phyloP scores from a whole-genome alignment of 2,797 vertebrate species.

The Rhodeus uyekii region DNA sequence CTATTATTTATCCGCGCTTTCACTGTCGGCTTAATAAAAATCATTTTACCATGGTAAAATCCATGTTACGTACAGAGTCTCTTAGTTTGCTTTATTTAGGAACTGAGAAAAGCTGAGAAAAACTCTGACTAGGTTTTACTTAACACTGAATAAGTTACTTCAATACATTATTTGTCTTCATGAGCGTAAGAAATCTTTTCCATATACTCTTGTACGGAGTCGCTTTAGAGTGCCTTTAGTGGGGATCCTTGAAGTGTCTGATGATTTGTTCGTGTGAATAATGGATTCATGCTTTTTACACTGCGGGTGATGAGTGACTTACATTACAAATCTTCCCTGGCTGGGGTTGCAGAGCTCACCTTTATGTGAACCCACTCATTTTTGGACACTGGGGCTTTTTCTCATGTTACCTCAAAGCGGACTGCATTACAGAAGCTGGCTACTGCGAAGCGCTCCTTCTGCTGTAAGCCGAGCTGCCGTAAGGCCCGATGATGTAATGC shows the following conservation, averaged over 20 bases:
- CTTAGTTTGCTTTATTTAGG: not conserved
- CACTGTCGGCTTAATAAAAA: not conserved
- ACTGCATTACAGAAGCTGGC: constrained; percentile 44
- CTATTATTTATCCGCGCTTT: not conserved
- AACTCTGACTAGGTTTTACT: constrained; percentile 11
- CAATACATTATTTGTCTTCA: constrained; percentile 10
- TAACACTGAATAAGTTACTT: constrained; percentile 23
- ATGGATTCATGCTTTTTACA: constrained; percentile 50
- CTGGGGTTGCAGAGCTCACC: constrained; percentile 53
- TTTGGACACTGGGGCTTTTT: constrained; percentile 56
- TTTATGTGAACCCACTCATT: constrained; percentile 55
- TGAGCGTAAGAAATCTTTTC: constrained; percentile 16
- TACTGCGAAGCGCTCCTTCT: constrained; percentile 35
- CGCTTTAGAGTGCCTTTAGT: constrained; percentile 34
- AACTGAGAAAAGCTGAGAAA: not conserved
- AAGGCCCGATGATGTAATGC: constrained; percentile 77
- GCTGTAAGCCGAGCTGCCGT: constrained; percentile 51
- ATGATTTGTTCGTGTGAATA: constrained; percentile 59
- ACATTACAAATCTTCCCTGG: constrained; percentile 57
- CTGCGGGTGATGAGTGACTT: constrained; percentile 51
- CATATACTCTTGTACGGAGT: constrained; percentile 11
- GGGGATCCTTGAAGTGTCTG: constrained; percentile 51
- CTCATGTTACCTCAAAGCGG: constrained; percentile 58
- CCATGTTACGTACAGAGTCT: not conserved
- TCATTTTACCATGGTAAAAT: not conserved